Percentiles rank a stretch among this genome's conserved stretches.
phyloP scores from a whole-genome alignment of 92 coral and sea anemone genomes.

The Phymanthus crucifer region DNA sequence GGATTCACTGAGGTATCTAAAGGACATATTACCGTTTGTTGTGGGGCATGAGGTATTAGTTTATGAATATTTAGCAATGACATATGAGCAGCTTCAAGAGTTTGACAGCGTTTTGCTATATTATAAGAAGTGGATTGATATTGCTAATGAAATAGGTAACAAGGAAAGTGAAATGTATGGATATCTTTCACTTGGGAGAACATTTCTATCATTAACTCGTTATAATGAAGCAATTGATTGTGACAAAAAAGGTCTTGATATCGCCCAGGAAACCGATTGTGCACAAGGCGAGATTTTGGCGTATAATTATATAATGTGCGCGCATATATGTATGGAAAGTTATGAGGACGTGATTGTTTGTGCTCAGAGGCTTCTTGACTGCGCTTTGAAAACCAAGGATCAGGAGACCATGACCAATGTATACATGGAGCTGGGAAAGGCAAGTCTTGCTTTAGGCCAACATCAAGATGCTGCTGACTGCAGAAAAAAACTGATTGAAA shows the following conservation, averaged over 20 bases:
- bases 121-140: too few relatives aligned
- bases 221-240: neutral
- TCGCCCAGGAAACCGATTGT: neutral
- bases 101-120: too few relatives aligned
- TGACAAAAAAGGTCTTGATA: constrained; percentile 1
- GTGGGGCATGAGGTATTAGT: too few relatives aligned
- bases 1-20: too few relatives aligned
- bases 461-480: neutral
- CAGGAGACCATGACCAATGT: too few relatives aligned
- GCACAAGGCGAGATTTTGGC: neutral
- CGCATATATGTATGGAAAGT: neutral
- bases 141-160: neutral
- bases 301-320: neutral
- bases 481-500: neutral
- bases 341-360: neutral
- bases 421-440: too few relatives aligned
- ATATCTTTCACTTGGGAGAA: neutral
- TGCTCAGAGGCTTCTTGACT: neutral
- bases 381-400: too few relatives aligned
- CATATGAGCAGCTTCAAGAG: too few relatives aligned
- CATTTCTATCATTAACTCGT: neutral
- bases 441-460: neutral
- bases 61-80: too few relatives aligned
- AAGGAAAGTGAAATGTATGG: neutral
- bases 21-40: too few relatives aligned